Evolutionary conservation across 2,888 invertebrate species (phyloP).

Genomic region (Xylota sylvarum): DNA sequence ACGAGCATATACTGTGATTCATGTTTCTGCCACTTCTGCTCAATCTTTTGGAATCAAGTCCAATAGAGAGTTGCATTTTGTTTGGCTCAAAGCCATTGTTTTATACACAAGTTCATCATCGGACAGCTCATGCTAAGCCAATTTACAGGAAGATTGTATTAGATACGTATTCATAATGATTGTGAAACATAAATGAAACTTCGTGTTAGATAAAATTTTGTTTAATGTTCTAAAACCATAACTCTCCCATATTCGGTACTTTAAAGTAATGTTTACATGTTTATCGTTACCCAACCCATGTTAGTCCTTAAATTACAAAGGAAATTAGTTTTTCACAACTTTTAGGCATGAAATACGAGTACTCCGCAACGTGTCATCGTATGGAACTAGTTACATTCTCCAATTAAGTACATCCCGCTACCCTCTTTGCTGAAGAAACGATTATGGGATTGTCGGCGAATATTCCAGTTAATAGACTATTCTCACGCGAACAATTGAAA

Average conservation of each 20-base stretch:
- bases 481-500: conserved; percentile 42
- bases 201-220: conserved; percentile 1
- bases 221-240: conserved; percentile 22
- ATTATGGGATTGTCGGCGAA: conserved; percentile 37
- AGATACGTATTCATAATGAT: too few relatives aligned
- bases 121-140: too few relatives aligned
- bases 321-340: conserved; percentile 42
- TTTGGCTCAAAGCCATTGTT: too few relatives aligned
- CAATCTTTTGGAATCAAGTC: too few relatives aligned
- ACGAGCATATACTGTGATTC: too few relatives aligned
- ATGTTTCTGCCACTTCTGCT: too few relatives aligned
- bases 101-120: too few relatives aligned
- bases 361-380: not conserved
- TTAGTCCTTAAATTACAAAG: conserved; percentile 29
- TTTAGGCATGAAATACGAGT: not conserved
- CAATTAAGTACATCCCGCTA: conserved; percentile 8
- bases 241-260: conserved; percentile 16
- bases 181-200: conserved; percentile 26
- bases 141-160: too few relatives aligned
- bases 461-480: conserved; percentile 38
- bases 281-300: conserved; percentile 8
- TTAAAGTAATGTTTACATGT: not conserved
- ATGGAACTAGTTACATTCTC: conserved; percentile 10
- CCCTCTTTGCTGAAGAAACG: not conserved
- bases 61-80: too few relatives aligned